Evolutionary conservation across 92 coral and sea anemone species (phyloP).

Genomic region (Actinernus sp.): DNA sequence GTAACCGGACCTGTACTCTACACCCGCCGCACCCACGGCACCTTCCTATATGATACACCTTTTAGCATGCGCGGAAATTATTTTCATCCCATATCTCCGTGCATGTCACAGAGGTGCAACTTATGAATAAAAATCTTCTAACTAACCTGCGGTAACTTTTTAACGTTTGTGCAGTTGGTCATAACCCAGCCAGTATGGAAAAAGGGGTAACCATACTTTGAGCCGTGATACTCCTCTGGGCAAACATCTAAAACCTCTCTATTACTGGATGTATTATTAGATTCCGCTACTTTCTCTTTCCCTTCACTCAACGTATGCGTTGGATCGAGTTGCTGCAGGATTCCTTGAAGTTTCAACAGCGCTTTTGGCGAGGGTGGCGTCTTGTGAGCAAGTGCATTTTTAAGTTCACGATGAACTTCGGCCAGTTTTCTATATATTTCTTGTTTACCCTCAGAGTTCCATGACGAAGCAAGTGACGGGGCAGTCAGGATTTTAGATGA

Average conservation of each 20-base stretch:
- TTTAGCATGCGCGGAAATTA: too few relatives aligned
- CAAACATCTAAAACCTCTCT: conserved; percentile 56
- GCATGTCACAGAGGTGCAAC: too few relatives aligned
- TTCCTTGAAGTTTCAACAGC: conserved; percentile 5
- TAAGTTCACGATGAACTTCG: neutral
- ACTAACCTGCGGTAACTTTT: conserved; percentile 15
- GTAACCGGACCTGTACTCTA: too few relatives aligned
- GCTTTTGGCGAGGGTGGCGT: conserved; percentile 5
- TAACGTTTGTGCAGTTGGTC: conserved; percentile 37
- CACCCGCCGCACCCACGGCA: too few relatives aligned
- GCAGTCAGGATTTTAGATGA: too few relatives aligned
- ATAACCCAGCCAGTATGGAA: conserved; percentile 51
- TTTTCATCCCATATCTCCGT: too few relatives aligned
- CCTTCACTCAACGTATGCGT: conserved; percentile 9
- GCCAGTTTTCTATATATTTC: neutral
- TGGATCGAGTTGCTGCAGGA: conserved; percentile 27
- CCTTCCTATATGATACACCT: too few relatives aligned
- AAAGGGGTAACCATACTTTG: conserved; percentile 52
- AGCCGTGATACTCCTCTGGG: conserved; percentile 47
- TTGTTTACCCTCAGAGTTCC: neutral
- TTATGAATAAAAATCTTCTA: too few relatives aligned
- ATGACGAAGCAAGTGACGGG: too few relatives aligned
- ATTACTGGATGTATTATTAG: neutral
- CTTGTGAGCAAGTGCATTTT: neutral
- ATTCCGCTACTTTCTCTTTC: neutral